Base-by-base conservation (phyloP, 2,797 vertebrate species). In the Ispidina picta region DNA sequence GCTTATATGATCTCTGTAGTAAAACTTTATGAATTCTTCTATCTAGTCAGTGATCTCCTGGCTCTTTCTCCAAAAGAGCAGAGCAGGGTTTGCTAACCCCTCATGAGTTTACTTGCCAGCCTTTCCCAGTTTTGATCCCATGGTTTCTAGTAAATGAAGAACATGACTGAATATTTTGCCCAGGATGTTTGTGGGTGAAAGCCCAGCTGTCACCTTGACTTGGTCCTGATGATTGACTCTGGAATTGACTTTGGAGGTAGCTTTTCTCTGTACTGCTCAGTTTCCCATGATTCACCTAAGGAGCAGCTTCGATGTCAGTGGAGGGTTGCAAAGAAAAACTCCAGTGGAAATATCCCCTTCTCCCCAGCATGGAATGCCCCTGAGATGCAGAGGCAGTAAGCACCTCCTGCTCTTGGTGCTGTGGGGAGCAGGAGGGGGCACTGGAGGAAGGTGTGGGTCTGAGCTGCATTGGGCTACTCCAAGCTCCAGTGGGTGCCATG, bases 1-100 rank as follows among this genome's bases (percentile, higher is more conserved):
- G 93, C 75, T 95, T 92, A 29, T 77, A 51, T 88, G 72, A 85
- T 90, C 84, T 80, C 86, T 66, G 59, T 66, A 81, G 83, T 62
- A 83, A 86, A 88, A 75, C 77, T 83, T 95, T 33, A 88, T 79
- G 81, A 88, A 88, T 83, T 85, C 44, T 43, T 84, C 86, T 90
- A 33, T 64, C 86, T 86, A 90, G 56, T 64, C 41, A 54, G 58
- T 26, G 54, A 95, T 95, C 94, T 92, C 46, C 75, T 90, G 86
- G 83, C 86, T 91, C 60, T 54, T 82, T 54, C 56, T 84, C 83
- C 52, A 84, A 35, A 73, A 88, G 54, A 91, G 54, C 52, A 72
- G 74, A 8, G 15, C 22, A 51, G 33, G 26, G 41, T 43, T 91
- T 88, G 64, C 62, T 86, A 91, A 68, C 60, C 15, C 11, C 74